Evolutionary conservation across 1,140 invertebrate species (phyloP).

Genomic region (Apis cerana): DNA sequence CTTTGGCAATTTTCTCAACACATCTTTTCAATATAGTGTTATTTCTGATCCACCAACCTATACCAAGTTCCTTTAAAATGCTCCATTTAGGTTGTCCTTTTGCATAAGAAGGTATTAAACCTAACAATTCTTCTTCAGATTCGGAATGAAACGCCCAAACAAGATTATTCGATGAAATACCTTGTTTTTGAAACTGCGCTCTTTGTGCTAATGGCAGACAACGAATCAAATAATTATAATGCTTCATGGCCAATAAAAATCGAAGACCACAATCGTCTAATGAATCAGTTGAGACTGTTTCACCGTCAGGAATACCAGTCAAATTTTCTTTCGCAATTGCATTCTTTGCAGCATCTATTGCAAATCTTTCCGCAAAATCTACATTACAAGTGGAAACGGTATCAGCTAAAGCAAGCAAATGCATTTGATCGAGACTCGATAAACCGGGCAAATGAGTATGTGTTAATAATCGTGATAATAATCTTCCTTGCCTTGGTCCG

Average conservation of each 20-base stretch:
- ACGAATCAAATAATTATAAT: slow-evolving; percentile 95
- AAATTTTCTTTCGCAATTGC: slow-evolving; percentile 87
- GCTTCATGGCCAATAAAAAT: slow-evolving; percentile 98
- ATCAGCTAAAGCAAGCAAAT: slow-evolving; percentile 97
- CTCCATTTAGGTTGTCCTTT: slow-evolving; percentile 94
- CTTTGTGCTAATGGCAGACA: slow-evolving; percentile 95
- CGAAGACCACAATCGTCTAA: slow-evolving; percentile 98
- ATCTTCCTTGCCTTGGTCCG: slow-evolving; percentile 89
- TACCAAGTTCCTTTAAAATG: slow-evolving; percentile 94
- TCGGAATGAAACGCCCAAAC: slow-evolving; percentile 99
- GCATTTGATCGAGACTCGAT: slow-evolving; percentile 99
- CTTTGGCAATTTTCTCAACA: slow-evolving; percentile 97
- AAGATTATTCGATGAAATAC: slow-evolving; percentile 95
- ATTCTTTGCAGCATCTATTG: slow-evolving; percentile 88
- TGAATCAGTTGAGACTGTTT: slow-evolving; percentile 88
- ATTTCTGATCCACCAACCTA: slow-evolving; percentile 98
- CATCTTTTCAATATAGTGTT: slow-evolving; percentile 90
- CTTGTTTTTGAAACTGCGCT: slow-evolving; percentile 92
- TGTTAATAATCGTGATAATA: slow-evolving; percentile 94
- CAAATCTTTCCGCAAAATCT: slow-evolving; percentile 92
- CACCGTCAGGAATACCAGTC: slow-evolving; percentile 84
- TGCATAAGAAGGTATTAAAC: slow-evolving; percentile 93
- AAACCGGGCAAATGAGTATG: slow-evolving; percentile 98
- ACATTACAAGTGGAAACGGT: slow-evolving; percentile 97
- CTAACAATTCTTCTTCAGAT: slow-evolving; percentile 96